phyloP scores from a whole-genome alignment of 2,888 invertebrate genomes.

The Melanotus villosus region DNA sequence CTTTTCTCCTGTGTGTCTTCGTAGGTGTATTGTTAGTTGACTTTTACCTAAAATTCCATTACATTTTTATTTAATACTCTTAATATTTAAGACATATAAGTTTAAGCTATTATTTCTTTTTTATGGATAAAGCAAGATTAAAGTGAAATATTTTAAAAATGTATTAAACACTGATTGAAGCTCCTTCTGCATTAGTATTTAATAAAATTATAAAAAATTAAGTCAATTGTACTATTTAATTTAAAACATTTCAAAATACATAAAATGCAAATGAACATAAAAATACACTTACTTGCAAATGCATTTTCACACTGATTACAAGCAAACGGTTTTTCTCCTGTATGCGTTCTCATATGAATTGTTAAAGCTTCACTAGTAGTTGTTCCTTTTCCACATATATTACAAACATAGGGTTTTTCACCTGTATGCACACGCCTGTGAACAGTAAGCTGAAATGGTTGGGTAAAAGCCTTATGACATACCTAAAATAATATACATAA shows the following conservation, averaged over 20 bases:
- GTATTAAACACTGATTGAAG: no score
- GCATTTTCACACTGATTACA: constrained; percentile 42
- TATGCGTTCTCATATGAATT: constrained; percentile 34
- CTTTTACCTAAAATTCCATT: constrained; percentile 40
- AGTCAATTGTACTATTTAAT: neutral
- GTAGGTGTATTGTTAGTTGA: constrained; percentile 40
- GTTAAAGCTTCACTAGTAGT: constrained; percentile 34
- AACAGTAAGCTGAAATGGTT: constrained; percentile 50
- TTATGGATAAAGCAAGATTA: no score
- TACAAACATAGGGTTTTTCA: constrained; percentile 50
- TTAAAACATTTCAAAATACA: neutral
- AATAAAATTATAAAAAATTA: neutral
- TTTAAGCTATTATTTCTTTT: no score
- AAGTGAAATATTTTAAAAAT: no score
- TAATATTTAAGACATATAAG: neutral
- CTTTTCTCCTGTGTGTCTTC: constrained; percentile 42
- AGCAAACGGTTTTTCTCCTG: constrained; percentile 40
- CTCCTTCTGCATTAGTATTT: no score
- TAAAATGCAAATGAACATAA: no score
- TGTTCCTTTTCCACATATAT: constrained; percentile 49
- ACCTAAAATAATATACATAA: constrained; percentile 5
- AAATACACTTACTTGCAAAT: constrained; percentile 45
- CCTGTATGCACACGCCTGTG: constrained; percentile 53
- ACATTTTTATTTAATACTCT: no score
- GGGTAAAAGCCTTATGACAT: constrained; percentile 48